Conservation (phyloP, 2,113 vertebrate genomes). For the Nerophis lumbriciformis region DNA sequence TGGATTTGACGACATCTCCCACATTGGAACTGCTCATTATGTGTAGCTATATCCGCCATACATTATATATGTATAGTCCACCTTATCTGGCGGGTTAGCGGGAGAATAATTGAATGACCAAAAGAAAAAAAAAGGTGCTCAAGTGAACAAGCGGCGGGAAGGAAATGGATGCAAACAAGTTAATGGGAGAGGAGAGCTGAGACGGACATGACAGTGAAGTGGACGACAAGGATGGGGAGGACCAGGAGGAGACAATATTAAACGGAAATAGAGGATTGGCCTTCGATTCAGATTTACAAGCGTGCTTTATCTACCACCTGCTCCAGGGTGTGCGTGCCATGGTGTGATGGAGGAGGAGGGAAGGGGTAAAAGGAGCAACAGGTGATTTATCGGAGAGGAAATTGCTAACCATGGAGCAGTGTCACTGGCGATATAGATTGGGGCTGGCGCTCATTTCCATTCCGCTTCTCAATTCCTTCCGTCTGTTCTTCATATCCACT, state of each 20-base stretch:
- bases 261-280: constrained; percentile 55
- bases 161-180: background rate
- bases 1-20: background rate
- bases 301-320: constrained; percentile 47
- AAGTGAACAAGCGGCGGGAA: background rate
- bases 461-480: constrained; percentile 43
- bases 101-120: background rate
- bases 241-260: constrained; percentile 32
- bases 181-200: background rate
- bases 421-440: constrained; percentile 67
- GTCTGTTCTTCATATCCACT: constrained; percentile 14
- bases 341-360: constrained; percentile 44
- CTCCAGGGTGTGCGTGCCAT: constrained; percentile 15
- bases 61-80: background rate
- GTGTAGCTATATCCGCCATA: background rate
- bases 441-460: constrained; percentile 58
- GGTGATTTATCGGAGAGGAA: constrained; percentile 71
- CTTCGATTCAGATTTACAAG: constrained; percentile 61
- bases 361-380: constrained; percentile 25
- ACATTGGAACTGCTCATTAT: background rate
- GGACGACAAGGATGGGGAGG: background rate
- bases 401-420: constrained; percentile 69
- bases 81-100: background rate
- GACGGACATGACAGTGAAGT: background rate
- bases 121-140: background rate